Evolutionary conservation across 2,888 invertebrate genomes (phyloP).

Genomic region (Dryocosmus kuriphilus): DNA sequence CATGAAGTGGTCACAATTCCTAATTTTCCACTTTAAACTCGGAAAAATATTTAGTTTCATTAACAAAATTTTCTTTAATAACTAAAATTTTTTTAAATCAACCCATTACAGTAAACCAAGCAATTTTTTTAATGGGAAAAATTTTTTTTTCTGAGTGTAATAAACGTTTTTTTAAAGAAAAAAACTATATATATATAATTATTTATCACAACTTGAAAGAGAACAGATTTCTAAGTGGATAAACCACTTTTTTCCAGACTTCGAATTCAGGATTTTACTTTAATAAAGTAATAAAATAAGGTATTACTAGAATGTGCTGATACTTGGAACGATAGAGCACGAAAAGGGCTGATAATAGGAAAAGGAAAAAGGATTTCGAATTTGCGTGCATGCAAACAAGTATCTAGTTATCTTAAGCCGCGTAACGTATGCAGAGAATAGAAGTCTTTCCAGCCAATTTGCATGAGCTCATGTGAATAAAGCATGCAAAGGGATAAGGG

Average conservation of each 20-base stretch:
- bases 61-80: too few relatives aligned
- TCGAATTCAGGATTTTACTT: not conserved
- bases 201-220: too few relatives aligned
- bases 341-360: not conserved
- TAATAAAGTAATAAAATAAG: not conserved
- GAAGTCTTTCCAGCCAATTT: constrained; percentile 31
- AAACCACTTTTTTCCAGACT: not conserved
- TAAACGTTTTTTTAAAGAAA: too few relatives aligned
- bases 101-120: too few relatives aligned
- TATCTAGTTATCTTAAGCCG: constrained; percentile 23
- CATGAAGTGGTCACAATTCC: not conserved
- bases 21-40: not conserved
- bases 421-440: constrained; percentile 31
- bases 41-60: too few relatives aligned
- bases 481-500: not conserved
- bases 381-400: constrained; percentile 24
- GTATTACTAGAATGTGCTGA: not conserved
- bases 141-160: too few relatives aligned
- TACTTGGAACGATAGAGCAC: constrained; percentile 5
- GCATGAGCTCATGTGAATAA: constrained; percentile 26
- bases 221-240: not conserved
- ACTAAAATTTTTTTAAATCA: too few relatives aligned
- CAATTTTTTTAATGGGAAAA: too few relatives aligned
- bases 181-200: too few relatives aligned
- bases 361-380: constrained; percentile 24